Conservation (phyloP, 2,888 invertebrate genomes). For the Malacosoma neustria region DNA sequence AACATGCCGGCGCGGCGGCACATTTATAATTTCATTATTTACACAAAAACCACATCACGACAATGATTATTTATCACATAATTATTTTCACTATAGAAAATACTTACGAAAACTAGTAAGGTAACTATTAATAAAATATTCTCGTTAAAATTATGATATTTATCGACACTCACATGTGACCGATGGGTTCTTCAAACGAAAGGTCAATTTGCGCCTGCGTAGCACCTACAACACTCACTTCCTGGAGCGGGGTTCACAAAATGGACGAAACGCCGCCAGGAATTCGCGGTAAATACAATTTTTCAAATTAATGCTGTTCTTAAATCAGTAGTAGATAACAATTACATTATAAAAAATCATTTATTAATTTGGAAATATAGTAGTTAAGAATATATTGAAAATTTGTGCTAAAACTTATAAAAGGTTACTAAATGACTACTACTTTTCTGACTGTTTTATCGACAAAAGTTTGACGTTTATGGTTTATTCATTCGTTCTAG, state of each 20-base stretch:
- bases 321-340: too few relatives aligned
- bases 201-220: conserved; percentile 84
- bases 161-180: conserved; percentile 91
- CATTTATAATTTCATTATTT: conserved; percentile 44
- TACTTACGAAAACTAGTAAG: conserved; percentile 68
- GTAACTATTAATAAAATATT: conserved; percentile 55
- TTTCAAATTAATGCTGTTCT: background rate
- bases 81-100: conserved; percentile 57
- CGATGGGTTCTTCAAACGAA: conserved; percentile 92
- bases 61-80: conserved; percentile 45
- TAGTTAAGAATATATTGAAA: background rate
- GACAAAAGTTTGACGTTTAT: background rate
- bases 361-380: too few relatives aligned
- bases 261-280: conserved; percentile 43
- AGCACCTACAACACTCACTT: conserved; percentile 74
- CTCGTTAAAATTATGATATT: conserved; percentile 72
- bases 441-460: background rate
- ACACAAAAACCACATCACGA: conserved; percentile 58
- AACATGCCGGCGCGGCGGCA: conserved; percentile 67
- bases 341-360: too few relatives aligned
- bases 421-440: background rate
- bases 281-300: conserved; percentile 48
- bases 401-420: background rate
- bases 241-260: conserved; percentile 72
- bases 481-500: background rate